Evolutionary conservation across 1,140 invertebrate genomes (phyloP).

Genomic region (Oncopodura yosiiana): DNA sequence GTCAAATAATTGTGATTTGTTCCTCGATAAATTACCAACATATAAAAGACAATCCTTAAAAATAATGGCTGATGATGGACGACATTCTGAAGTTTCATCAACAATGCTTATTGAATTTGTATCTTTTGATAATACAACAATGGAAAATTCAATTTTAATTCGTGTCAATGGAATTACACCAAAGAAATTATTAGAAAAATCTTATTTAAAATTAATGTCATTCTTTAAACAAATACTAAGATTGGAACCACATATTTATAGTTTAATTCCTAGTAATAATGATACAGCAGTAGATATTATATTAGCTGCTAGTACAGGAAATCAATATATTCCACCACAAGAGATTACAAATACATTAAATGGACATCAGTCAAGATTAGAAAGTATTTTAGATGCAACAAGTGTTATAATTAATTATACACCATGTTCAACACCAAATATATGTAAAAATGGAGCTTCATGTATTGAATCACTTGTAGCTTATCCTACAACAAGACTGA

Average conservation of each 20-base stretch:
- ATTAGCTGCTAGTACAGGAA: slow-evolving; percentile 55
- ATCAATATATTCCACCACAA: slow-evolving; percentile 52
- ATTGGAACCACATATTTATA: slow-evolving; percentile 52
- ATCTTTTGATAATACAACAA: slow-evolving; percentile 64
- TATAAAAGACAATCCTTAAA: slow-evolving; percentile 50
- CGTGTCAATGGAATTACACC: slow-evolving; percentile 61
- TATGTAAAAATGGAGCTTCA: slow-evolving; percentile 63
- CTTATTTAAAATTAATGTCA: slow-evolving; percentile 63
- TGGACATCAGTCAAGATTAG: slow-evolving; percentile 43
- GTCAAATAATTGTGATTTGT: slow-evolving; percentile 64
- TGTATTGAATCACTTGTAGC: slow-evolving; percentile 64
- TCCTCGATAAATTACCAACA: slow-evolving; percentile 39
- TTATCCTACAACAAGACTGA: slow-evolving; percentile 52
- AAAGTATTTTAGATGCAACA: slow-evolving; percentile 32
- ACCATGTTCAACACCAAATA: slow-evolving; percentile 52
- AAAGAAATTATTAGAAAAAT: slow-evolving; percentile 58
- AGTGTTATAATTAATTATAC: slow-evolving; percentile 51
- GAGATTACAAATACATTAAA: slow-evolving; percentile 54
- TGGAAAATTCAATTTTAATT: slow-evolving; percentile 71
- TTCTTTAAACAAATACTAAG: slow-evolving; percentile 50
- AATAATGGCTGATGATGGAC: slow-evolving; percentile 78
- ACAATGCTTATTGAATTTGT: slow-evolving; percentile 71
- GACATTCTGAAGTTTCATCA: slow-evolving; percentile 70
- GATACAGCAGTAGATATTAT: slow-evolving; percentile 60
- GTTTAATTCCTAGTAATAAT: slow-evolving; percentile 54